These are phyloP conservation scores for Limnephilus marmoratus DNA, from an alignment of 2,888 invertebrate species.

Conservation along the genomic window DNA sequence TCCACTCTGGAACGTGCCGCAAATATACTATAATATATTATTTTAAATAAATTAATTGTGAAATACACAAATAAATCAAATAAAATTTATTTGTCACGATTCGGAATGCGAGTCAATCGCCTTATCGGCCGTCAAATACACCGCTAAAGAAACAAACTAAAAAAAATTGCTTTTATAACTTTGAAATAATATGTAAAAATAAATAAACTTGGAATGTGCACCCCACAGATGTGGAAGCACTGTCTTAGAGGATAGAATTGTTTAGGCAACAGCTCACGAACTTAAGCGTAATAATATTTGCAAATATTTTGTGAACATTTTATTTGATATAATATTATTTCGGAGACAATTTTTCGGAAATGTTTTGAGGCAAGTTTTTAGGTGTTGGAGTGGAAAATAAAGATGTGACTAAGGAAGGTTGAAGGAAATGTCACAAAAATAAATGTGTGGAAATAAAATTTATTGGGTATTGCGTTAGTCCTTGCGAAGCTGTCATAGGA, in stretches of 20 bases:
- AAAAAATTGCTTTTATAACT: too few relatives aligned
- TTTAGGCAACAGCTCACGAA: background rate
- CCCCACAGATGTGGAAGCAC: background rate
- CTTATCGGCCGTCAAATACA: too few relatives aligned
- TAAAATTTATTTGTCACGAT: too few relatives aligned
- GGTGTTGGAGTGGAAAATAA: background rate
- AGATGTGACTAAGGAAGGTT: background rate
- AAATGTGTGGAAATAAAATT: background rate
- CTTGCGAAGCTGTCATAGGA: background rate
- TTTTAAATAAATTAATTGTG: too few relatives aligned
- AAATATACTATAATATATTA: too few relatives aligned
- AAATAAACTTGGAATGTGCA: too few relatives aligned
- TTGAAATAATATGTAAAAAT: too few relatives aligned
- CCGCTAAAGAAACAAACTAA: too few relatives aligned
- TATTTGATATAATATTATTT: background rate
- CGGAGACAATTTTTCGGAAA: background rate
- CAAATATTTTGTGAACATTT: background rate
- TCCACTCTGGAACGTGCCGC: too few relatives aligned
- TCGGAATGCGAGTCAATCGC: too few relatives aligned
- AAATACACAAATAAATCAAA: too few relatives aligned
- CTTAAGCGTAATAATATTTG: slow-evolving; percentile 2
- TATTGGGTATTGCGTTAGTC: background rate
- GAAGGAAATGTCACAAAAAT: background rate
- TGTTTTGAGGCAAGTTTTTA: background rate
- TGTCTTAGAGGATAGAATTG: background rate